phyloP scores from a whole-genome alignment of 2,113 vertebrate species.

The Lagenorhynchus albirostris region DNA sequence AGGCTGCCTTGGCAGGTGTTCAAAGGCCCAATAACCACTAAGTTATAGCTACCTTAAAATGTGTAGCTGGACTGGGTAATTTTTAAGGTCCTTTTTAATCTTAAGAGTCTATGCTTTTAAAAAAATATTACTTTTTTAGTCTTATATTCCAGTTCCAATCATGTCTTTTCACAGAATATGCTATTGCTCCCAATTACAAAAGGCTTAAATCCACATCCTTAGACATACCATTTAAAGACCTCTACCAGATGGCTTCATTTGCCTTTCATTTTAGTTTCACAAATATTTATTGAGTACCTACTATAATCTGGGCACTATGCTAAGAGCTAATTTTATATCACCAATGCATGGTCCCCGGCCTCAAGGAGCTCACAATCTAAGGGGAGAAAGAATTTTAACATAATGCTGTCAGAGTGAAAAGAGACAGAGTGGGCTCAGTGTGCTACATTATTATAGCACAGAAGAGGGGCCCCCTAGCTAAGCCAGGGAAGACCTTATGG shows the following conservation, averaged over 20 bases:
- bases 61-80: background rate
- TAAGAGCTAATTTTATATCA: background rate
- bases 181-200: background rate
- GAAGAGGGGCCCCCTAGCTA: background rate
- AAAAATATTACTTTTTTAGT: background rate
- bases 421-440: background rate
- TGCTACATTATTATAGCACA: background rate
- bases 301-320: background rate
- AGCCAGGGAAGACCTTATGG: background rate
- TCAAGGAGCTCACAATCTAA: background rate
- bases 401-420: background rate
- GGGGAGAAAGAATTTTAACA: background rate
- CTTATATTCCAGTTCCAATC: background rate
- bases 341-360: background rate
- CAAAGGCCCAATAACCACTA: background rate
- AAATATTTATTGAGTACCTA: background rate
- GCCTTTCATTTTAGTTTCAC: background rate
- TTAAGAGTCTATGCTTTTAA: background rate
- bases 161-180: background rate
- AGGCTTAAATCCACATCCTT: background rate
- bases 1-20: background rate
- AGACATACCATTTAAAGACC: background rate
- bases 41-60: background rate
- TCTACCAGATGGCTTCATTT: background rate
- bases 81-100: conserved; percentile 13